phyloP scores from a whole-genome alignment of 2,113 vertebrate species.

The Amblyopsis rosae region DNA sequence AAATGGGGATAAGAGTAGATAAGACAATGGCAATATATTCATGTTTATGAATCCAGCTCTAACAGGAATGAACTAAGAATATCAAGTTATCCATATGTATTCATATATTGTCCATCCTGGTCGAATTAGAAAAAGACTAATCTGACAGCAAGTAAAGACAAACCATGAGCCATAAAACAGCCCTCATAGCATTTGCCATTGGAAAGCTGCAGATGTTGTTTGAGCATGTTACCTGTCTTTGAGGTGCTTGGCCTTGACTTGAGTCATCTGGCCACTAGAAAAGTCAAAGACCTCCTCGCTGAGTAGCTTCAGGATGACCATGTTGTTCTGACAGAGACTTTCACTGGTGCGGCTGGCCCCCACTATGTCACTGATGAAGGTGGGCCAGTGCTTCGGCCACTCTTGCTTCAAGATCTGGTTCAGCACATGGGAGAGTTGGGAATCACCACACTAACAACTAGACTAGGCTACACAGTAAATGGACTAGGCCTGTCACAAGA shows the following conservation, averaged over 20 bases:
- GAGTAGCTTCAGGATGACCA: constrained; percentile 95
- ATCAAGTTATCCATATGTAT: too few relatives aligned
- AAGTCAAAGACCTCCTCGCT: constrained; percentile 99
- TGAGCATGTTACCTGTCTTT: constrained; percentile 84
- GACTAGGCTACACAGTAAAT: too few relatives aligned
- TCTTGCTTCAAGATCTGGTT: constrained; percentile 95
- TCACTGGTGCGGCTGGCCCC: constrained; percentile 97
- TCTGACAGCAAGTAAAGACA: too few relatives aligned
- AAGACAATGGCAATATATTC: background rate
- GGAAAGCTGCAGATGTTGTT: background rate
- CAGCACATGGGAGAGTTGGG: background rate
- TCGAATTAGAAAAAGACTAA: too few relatives aligned
- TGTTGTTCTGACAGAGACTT: constrained; percentile 99
- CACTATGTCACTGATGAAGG: constrained; percentile 98
- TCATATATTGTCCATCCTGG: too few relatives aligned
- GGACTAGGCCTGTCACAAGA: too few relatives aligned
- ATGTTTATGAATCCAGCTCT: background rate
- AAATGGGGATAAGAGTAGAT: constrained; percentile 14
- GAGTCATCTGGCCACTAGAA: constrained; percentile 91
- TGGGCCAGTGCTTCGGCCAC: constrained; percentile 99
- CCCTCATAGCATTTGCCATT: too few relatives aligned
- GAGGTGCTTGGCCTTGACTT: constrained; percentile 94
- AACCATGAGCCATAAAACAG: too few relatives aligned
- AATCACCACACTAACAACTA: background rate
- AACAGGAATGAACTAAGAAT: too few relatives aligned